Percentiles rank a stretch among this genome's conserved stretches.
These are phyloP conservation scores for Dendrolimus houi DNA, from an alignment of 2,888 invertebrate genomes.

Conservation along the genomic window DNA sequence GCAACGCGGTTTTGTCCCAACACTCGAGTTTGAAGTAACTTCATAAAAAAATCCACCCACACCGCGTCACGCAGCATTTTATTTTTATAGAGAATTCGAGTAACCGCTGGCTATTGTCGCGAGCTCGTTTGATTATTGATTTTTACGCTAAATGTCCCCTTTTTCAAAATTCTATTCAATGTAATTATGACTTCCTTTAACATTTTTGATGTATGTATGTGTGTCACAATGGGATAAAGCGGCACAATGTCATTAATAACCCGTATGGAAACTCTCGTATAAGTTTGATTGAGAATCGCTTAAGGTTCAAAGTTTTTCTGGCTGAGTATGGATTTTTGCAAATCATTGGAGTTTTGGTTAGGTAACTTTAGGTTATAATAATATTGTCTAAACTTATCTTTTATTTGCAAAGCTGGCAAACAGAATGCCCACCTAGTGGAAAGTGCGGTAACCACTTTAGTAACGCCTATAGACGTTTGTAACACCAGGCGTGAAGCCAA, in stretches of 20 bases:
- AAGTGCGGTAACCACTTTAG: too few relatives aligned
- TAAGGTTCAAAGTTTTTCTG: neutral
- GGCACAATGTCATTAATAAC: slow-evolving; percentile 69
- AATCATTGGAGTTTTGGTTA: slow-evolving; percentile 20
- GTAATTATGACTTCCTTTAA: slow-evolving; percentile 65
- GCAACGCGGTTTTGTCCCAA: slow-evolving; percentile 41
- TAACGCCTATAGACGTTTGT: too few relatives aligned
- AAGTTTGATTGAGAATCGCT: slow-evolving; percentile 42
- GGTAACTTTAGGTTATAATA: too few relatives aligned
- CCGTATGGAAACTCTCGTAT: slow-evolving; percentile 34
- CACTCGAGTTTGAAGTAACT: slow-evolving; percentile 43
- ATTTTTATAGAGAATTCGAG: slow-evolving; percentile 68
- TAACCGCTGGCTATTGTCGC: slow-evolving; percentile 64
- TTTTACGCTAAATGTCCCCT: slow-evolving; percentile 73
- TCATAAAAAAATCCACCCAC: slow-evolving; percentile 67
- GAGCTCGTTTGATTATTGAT: slow-evolving; percentile 69
- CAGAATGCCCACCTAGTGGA: too few relatives aligned
- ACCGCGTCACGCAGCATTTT: slow-evolving; percentile 60
- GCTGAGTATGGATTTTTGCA: slow-evolving; percentile 15
- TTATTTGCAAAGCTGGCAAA: too few relatives aligned
- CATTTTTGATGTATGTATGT: slow-evolving; percentile 54
- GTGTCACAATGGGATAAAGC: slow-evolving; percentile 46
- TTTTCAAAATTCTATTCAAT: slow-evolving; percentile 59
- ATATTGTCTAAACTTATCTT: too few relatives aligned
- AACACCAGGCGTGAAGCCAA: too few relatives aligned